These are phyloP conservation scores for Anticlea derivata DNA, from an alignment of 2,888 invertebrate genomes.

Conservation along the genomic window DNA sequence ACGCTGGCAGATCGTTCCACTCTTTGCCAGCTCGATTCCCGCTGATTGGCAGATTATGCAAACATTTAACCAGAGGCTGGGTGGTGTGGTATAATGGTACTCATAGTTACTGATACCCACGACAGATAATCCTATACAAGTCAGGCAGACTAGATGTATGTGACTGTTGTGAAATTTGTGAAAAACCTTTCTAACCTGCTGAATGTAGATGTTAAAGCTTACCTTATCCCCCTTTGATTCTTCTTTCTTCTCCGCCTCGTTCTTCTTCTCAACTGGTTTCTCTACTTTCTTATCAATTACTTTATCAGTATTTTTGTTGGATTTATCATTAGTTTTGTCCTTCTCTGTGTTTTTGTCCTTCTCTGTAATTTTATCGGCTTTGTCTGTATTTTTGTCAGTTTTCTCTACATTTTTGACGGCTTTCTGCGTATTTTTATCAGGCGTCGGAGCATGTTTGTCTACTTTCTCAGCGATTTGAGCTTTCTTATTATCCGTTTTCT, in stretches of 20 bases:
- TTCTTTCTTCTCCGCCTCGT: constrained; percentile 35
- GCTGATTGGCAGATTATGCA: too few species aligned
- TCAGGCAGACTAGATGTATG: too few species aligned
- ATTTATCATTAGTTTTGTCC: constrained; percentile 36
- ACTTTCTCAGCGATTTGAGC: constrained; percentile 29
- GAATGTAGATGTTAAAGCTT: too few species aligned
- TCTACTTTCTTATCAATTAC: constrained; percentile 32
- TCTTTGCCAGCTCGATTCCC: too few species aligned
- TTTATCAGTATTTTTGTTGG: constrained; percentile 34
- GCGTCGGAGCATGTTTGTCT: constrained; percentile 45
- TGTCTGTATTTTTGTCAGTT: constrained; percentile 44
- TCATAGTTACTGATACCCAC: too few species aligned
- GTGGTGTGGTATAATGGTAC: too few species aligned
- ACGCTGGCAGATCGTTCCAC: too few species aligned
- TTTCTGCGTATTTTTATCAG: constrained; percentile 66
- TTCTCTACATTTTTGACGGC: constrained; percentile 61
- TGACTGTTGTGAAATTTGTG: too few species aligned
- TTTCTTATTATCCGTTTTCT: constrained; percentile 36
- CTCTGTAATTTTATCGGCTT: constrained; percentile 45
- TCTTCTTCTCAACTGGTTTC: constrained; percentile 34
- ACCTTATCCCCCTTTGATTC: constrained; percentile 62
- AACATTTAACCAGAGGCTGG: too few species aligned
- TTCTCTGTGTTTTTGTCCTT: constrained; percentile 48
- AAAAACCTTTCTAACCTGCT: background rate
- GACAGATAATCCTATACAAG: too few species aligned